phyloP scores from a whole-genome alignment of 2,888 invertebrate genomes.

The Poecilus cupreus region DNA sequence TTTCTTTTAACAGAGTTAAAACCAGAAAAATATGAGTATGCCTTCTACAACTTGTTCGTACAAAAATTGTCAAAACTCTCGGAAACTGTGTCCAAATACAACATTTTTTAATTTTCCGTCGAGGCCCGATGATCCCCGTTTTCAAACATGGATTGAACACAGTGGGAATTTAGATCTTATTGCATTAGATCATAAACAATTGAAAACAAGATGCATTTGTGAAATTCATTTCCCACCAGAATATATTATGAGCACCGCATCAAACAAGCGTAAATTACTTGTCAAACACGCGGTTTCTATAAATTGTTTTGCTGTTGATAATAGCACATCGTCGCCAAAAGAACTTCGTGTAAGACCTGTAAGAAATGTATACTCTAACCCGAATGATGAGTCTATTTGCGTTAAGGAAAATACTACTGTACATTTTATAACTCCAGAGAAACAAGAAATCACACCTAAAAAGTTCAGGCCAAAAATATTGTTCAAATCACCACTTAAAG shows the following conservation, averaged over 20 bases:
- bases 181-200: neutral
- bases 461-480: neutral
- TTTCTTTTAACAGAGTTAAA: too few relatives aligned
- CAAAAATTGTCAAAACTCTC: neutral
- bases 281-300: neutral
- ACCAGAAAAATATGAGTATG: too few relatives aligned
- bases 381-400: neutral
- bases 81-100: neutral
- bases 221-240: constrained; percentile 14
- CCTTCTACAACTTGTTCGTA: neutral
- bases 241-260: neutral
- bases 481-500: constrained; percentile 55
- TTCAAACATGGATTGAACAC: constrained; percentile 18
- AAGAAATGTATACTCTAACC: neutral
- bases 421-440: neutral
- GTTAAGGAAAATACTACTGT: neutral
- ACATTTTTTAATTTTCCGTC: neutral
- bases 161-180: constrained; percentile 2
- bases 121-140: neutral
- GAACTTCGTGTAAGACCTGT: neutral
- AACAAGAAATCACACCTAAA: neutral
- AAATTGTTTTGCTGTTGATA: neutral
- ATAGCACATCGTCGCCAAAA: too few relatives aligned
- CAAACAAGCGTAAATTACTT: neutral
- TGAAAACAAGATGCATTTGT: neutral